A percentile compares a stretch with the other conserved stretches of the same genome.
These are phyloP conservation scores for Himalopsyche tibetana DNA, from an alignment of 2,888 invertebrate genomes.

Conservation along the genomic window DNA sequence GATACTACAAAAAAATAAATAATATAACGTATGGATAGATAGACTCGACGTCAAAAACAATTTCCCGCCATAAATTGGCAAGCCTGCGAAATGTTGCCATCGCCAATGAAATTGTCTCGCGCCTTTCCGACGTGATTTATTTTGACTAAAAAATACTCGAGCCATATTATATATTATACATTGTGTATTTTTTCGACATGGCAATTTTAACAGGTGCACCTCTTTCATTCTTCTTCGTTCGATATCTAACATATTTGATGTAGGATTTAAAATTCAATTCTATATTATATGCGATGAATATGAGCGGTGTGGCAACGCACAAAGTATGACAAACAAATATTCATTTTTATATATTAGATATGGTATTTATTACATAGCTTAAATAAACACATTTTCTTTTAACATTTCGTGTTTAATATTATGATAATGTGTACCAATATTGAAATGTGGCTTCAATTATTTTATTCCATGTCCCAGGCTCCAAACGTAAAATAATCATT, in stretches of 20 bases:
- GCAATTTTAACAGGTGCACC: conserved; percentile 32
- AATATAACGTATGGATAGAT: not conserved
- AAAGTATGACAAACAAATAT: too few species aligned
- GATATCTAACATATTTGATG: not conserved
- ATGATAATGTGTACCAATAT: too few species aligned
- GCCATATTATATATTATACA: not conserved
- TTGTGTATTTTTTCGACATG: not conserved
- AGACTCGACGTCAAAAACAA: conserved; percentile 40
- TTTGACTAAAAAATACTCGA: conserved; percentile 29
- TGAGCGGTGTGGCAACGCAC: too few species aligned
- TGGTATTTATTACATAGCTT: too few species aligned
- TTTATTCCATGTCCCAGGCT: not conserved
- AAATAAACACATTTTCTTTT: too few species aligned
- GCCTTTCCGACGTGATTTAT: conserved; percentile 31
- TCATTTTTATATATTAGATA: too few species aligned
- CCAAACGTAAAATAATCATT: not conserved
- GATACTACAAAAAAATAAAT: too few species aligned
- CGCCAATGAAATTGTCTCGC: conserved; percentile 26
- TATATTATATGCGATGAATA: not conserved
- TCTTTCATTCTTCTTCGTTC: not conserved
- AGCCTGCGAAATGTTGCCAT: conserved; percentile 32
- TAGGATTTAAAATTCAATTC: not conserved
- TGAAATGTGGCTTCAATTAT: not conserved
- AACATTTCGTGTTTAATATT: too few species aligned
- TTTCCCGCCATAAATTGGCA: conserved; percentile 38